Evolutionary conservation across 2,797 vertebrate genomes (phyloP).

Genomic region (Dipus sagitta): DNA sequence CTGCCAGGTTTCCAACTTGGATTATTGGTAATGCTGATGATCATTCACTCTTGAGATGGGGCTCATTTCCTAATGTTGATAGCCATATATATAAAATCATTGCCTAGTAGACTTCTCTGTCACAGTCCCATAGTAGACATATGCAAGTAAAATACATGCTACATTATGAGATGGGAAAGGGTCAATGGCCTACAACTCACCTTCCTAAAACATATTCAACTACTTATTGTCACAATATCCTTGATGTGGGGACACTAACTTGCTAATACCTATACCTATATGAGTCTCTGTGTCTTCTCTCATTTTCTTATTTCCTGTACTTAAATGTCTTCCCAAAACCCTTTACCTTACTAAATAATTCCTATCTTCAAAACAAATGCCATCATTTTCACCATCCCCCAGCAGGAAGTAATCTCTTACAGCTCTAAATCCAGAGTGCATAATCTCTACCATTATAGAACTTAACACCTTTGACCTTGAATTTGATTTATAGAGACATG

Average conservation of each 20-base stretch:
- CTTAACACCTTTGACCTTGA: constrained; percentile 42
- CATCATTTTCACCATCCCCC: not conserved
- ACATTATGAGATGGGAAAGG: not conserved
- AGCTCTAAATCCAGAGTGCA: constrained; percentile 54
- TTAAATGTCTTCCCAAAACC: constrained; percentile 11
- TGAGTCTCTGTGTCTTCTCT: constrained; percentile 31
- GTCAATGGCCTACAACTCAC: not conserved
- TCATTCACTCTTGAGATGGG: not conserved
- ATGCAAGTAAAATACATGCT: constrained; percentile 8
- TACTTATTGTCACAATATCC: not conserved
- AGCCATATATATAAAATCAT: not conserved
- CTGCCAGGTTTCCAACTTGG: not conserved
- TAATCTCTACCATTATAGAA: constrained; percentile 42
- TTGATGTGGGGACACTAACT: not conserved
- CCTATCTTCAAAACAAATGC: constrained; percentile 53
- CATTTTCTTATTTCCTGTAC: constrained; percentile 13
- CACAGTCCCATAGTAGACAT: not conserved
- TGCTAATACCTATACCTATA: not conserved
- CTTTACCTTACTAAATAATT: constrained; percentile 29
- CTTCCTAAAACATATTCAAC: constrained; percentile 25
- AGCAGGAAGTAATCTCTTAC: constrained; percentile 47
- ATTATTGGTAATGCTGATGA: not conserved
- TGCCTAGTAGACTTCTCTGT: not conserved
- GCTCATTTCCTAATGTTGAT: not conserved
- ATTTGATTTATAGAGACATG: constrained; percentile 37